Evolutionary conservation across 2,888 invertebrate genomes (phyloP).

Genomic region (Drosophila formosana): DNA sequence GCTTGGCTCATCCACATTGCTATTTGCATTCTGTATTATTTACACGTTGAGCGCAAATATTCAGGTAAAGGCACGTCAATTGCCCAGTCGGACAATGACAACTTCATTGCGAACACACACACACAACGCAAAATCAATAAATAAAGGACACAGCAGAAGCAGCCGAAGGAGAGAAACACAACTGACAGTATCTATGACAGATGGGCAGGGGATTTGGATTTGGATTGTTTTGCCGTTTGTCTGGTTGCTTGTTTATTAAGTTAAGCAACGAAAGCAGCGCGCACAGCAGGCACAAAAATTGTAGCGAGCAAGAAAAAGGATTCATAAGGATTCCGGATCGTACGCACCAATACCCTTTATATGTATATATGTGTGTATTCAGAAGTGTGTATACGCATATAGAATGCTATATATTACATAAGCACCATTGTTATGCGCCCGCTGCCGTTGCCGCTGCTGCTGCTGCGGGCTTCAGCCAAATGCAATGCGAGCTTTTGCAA

Average conservation of each 20-base stretch:
- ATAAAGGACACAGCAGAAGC: neutral
- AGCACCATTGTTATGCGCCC: slow-evolving; percentile 74
- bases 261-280: slow-evolving; percentile 50
- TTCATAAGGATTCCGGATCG: slow-evolving; percentile 75
- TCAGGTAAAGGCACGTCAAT: slow-evolving; percentile 51
- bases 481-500: slow-evolving; percentile 74
- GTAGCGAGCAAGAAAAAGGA: slow-evolving; percentile 57
- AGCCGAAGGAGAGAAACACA: slow-evolving; percentile 14
- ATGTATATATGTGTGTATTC: neutral
- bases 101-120: slow-evolving; percentile 53
- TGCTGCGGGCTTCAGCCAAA: slow-evolving; percentile 65
- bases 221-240: slow-evolving; percentile 19
- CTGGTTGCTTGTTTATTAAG: slow-evolving; percentile 67
- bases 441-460: slow-evolving; percentile 60
- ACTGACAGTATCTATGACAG: slow-evolving; percentile 78
- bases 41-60: slow-evolving; percentile 71
- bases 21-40: slow-evolving; percentile 76
- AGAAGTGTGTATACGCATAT: slow-evolving; percentile 7
- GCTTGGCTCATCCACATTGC: slow-evolving; percentile 54
- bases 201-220: slow-evolving; percentile 41
- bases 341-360: slow-evolving; percentile 56
- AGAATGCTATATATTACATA: slow-evolving; percentile 73
- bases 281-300: slow-evolving; percentile 56
- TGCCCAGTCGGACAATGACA: slow-evolving; percentile 34
- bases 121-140: slow-evolving; percentile 31